Base-by-base conservation (phyloP, 2,888 invertebrate genomes). In the Hesperia comma region DNA sequence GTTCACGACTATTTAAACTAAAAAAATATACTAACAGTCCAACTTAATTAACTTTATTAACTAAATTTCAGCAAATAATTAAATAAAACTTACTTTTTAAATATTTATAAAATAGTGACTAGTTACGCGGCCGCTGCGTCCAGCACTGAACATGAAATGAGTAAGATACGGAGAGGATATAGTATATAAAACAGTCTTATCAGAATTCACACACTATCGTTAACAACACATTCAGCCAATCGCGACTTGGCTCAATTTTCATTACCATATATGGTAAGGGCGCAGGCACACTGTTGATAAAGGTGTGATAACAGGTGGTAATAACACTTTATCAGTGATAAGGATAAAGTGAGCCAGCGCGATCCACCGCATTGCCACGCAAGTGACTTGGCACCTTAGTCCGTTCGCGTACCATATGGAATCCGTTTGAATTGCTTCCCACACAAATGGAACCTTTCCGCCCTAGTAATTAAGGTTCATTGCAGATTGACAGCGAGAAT, bases 221-320 rank as follows among this genome's bases (percentile, higher is more conserved):
- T 81, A 82, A 82, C 82, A 84, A 79, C 83, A 81, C 83, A 84
- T 83, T 87, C 93, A 89, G 85, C 95, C 95, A 95, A 95, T 95
- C 92, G 93, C 90, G 86, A 90, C 91, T 94, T 94, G 81, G 79
- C 79, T 84, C 83, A 88, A 84, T 85, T 88, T 90, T 90, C 94
- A 95, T 95, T 94, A 95, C 96, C 96, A 95, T 96, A 96, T 96
- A 96, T 94, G 96, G 96, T 93, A 94, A 94, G 93, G 92, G 79
- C 79, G 82, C 79, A 81, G 84, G 77, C 81, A 77, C 79, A 83
- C 81, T 77, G 74, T 54, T 87, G 84, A 87, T 88, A 86, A 78
- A 79, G 74, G 75, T 75, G 76, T 75, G 88, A 90, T 89, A 90
- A 86, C 69, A 60, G 68, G 63, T 68, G 62, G 71, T 76, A 70